Evolutionary conservation across 2,888 invertebrate species (phyloP).

Genomic region (Ganaspis brasiliensis): DNA sequence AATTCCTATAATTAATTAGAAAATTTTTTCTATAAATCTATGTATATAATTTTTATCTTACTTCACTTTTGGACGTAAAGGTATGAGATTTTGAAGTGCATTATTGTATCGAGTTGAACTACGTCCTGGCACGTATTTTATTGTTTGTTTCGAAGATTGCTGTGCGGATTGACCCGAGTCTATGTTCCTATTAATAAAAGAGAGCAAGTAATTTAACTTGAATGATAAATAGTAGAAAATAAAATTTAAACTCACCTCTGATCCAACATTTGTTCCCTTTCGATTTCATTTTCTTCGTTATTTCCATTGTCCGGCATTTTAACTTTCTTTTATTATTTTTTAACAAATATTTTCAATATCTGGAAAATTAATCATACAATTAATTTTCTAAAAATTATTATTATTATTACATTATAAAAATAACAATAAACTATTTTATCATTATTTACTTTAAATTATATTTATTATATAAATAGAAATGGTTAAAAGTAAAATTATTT

Average conservation of each 20-base stretch:
- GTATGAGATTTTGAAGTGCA: constrained; percentile 73
- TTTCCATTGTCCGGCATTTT: constrained; percentile 35
- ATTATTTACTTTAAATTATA: no score
- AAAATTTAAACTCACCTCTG: constrained; percentile 12
- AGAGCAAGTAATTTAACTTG: background rate
- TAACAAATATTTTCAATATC: background rate
- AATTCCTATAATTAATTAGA: background rate
- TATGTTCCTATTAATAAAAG: background rate
- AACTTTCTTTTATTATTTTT: background rate
- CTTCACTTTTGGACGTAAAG: constrained; percentile 67
- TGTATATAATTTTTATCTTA: constrained; percentile 55
- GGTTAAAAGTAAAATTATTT: no score
- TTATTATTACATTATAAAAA: no score
- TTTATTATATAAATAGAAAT: no score
- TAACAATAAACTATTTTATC: no score
- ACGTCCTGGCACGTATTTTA: constrained; percentile 64
- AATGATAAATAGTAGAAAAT: background rate
- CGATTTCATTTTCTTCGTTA: constrained; percentile 17
- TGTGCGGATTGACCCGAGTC: constrained; percentile 1
- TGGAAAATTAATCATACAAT: constrained; percentile 1
- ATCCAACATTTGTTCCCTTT: constrained; percentile 25
- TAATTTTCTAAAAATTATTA: background rate
- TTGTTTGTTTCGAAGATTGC: background rate
- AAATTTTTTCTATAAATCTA: no score
- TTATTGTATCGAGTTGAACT: constrained; percentile 68